A percentile compares a stretch with the other conserved stretches of the same genome.
These are phyloP conservation scores for Globia sparganii DNA, from an alignment of 2,888 invertebrate species.

Conservation along the genomic window DNA sequence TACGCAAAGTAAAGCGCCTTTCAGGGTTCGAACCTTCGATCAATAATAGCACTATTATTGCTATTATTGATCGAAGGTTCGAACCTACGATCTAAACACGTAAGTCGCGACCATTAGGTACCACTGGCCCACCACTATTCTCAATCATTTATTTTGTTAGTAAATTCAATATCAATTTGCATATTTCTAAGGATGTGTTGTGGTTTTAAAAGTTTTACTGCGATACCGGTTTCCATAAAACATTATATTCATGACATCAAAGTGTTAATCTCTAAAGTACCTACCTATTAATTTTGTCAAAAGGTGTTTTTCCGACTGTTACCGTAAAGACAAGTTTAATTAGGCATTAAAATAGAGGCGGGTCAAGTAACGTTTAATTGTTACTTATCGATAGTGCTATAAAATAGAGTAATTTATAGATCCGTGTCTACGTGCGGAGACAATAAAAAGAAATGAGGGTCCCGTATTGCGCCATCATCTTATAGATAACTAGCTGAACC, in stretches of 20 bases:
- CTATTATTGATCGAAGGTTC: too few species aligned
- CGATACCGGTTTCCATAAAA: too few species aligned
- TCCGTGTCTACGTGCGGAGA: conserved; percentile 23
- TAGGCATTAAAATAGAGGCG: conserved; percentile 62
- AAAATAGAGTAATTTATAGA: conserved; percentile 65
- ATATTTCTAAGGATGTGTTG: not conserved
- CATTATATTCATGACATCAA: not conserved
- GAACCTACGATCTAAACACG: not conserved
- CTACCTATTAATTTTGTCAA: not conserved
- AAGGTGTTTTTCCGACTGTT: conserved; percentile 14
- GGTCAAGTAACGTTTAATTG: conserved; percentile 72
- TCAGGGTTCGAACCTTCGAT: not conserved
- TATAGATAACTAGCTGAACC: too few species aligned
- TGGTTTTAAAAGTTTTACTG: too few species aligned
- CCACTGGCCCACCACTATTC: not conserved
- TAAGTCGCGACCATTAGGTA: not conserved
- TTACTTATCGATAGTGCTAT: conserved; percentile 39
- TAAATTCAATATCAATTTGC: not conserved
- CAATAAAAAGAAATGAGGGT: conserved; percentile 70
- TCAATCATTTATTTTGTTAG: not conserved
- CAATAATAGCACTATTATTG: too few species aligned
- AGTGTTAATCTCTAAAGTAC: not conserved
- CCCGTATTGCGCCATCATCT: conserved; percentile 69
- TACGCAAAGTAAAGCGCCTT: not conserved
- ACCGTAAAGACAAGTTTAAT: conserved; percentile 25